A percentile compares a stretch with the other conserved stretches of the same genome.
phyloP scores from a whole-genome alignment of 2,113 vertebrate species.

The Oriolus oriolus region DNA sequence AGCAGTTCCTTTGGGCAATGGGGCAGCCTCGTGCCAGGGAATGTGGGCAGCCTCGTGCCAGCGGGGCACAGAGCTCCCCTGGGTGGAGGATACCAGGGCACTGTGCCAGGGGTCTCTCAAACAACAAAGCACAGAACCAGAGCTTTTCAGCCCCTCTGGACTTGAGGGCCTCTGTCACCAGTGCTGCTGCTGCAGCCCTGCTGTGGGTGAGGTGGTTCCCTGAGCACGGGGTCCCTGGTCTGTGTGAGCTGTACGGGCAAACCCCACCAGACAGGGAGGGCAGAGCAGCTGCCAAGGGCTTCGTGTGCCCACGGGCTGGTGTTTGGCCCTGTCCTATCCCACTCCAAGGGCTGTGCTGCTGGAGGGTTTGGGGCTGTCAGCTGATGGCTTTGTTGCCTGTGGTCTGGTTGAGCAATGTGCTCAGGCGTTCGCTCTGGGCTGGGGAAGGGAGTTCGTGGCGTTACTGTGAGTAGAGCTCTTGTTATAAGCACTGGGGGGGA shows the following conservation, averaged over 20 bases:
- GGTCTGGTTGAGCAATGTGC: neutral
- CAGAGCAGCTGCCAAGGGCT: neutral
- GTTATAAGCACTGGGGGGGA: neutral
- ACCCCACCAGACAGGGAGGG: neutral
- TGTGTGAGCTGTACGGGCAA: neutral
- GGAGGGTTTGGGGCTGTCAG: neutral
- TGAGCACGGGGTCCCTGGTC: accelerated
- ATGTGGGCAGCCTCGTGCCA: neutral
- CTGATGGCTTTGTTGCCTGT: constrained; percentile 39
- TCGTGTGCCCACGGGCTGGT: neutral
- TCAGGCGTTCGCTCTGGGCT: neutral
- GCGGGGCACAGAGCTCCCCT: neutral
- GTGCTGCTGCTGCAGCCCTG: neutral
- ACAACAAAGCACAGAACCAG: accelerated
- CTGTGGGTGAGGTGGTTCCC: neutral
- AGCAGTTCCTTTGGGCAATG: neutral
- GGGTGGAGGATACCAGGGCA: neutral
- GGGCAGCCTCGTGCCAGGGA: neutral
- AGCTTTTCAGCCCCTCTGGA: neutral
- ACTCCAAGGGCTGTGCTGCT: neutral
- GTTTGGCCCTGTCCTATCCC: neutral
- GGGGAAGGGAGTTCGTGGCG: neutral
- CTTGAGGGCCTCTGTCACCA: too few species aligned
- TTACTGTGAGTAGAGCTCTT: neutral
- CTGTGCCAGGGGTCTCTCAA: neutral